These are phyloP conservation scores for Thryonomys swinderianus DNA, from an alignment of 2,113 vertebrate genomes.

Conservation along the genomic window DNA sequence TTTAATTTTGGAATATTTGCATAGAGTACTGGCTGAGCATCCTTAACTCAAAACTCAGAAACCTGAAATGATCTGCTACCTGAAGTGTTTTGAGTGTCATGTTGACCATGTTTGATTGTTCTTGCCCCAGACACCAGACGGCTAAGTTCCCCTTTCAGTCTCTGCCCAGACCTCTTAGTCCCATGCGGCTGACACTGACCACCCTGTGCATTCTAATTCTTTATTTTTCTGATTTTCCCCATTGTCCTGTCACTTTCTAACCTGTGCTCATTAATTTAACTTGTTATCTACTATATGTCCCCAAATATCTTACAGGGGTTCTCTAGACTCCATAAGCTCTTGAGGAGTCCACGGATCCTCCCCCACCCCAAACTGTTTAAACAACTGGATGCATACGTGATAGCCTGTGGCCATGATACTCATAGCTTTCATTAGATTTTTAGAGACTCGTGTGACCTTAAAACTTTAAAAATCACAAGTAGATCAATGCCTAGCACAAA, in stretches of 20 bases:
- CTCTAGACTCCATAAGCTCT: neutral
- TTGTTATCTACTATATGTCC: neutral
- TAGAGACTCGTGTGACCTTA: neutral
- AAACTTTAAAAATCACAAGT: neutral
- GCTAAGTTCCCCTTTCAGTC: neutral
- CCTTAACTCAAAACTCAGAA: neutral
- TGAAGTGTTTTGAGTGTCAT: neutral
- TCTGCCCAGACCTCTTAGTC: neutral
- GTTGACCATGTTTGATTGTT: neutral
- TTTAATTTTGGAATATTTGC: neutral
- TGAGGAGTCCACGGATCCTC: neutral
- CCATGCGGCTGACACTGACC: neutral
- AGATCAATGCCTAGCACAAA: neutral
- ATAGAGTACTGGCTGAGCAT: neutral
- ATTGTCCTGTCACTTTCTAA: neutral
- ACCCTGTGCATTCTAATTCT: neutral
- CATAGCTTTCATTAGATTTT: conserved; percentile 5
- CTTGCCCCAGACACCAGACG: neutral
- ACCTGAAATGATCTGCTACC: neutral
- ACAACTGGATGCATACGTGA: neutral
- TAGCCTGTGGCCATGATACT: neutral
- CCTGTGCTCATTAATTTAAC: neutral
- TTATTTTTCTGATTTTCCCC: neutral
- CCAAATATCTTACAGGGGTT: neutral
- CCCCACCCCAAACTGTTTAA: neutral